Conservation (phyloP, 64 coral and sea anemone species). For the Catalaphyllia jardinei region DNA sequence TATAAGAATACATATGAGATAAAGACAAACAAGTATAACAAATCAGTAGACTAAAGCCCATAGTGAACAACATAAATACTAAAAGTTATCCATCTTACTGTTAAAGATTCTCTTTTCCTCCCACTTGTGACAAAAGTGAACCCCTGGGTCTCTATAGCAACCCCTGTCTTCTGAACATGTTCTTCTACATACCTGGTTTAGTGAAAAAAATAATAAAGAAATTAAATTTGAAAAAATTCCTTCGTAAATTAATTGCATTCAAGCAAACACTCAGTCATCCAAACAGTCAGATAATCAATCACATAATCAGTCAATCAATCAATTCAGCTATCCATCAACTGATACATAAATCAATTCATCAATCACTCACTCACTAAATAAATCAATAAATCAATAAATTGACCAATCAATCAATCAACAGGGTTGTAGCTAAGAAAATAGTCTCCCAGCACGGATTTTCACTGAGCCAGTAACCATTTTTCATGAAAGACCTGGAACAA, state of each 20-base stretch:
- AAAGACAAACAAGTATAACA: background rate
- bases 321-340: background rate
- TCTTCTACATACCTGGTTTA: constrained; percentile 92
- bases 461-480: too few species aligned
- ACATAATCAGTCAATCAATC: background rate
- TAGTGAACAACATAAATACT: too few species aligned
- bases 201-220: background rate
- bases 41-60: background rate
- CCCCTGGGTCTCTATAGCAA: constrained; percentile 98
- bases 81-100: constrained; percentile 40
- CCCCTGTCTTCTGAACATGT: constrained; percentile 92
- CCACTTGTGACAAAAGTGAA: constrained; percentile 98
- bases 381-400: too few species aligned
- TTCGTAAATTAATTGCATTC: too few species aligned
- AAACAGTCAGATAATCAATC: too few species aligned
- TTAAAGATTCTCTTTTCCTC: constrained; percentile 91
- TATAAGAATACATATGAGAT: background rate
- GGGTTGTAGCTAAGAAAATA: too few species aligned
- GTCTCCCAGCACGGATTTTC: too few species aligned
- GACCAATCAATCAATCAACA: too few species aligned
- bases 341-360: too few species aligned
- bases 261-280: too few species aligned
- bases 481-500: too few species aligned
- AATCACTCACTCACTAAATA: too few species aligned
- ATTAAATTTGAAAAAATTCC: background rate